Evolutionary conservation across 2,797 vertebrate genomes (phyloP).

Genomic region (Lophura swinhoii): DNA sequence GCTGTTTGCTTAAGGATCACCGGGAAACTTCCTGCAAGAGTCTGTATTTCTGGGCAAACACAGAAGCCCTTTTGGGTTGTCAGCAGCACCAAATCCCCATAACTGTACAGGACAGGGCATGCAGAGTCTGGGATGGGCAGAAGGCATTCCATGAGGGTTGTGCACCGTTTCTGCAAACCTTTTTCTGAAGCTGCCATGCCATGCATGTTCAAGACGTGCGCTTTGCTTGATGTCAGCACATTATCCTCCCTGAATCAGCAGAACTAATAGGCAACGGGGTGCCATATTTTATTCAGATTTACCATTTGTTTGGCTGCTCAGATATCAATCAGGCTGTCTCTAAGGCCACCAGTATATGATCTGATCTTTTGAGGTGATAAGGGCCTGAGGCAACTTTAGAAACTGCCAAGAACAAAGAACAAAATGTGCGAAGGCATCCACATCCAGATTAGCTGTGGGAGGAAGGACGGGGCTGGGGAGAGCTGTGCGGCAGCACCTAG

Average conservation of each 20-base stretch:
- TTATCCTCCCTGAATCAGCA: neutral
- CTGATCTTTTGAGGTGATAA: constrained; percentile 49
- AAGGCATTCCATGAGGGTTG: neutral
- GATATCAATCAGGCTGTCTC: constrained; percentile 27
- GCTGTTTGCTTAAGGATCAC: constrained; percentile 47
- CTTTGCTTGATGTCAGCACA: neutral
- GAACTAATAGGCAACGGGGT: neutral
- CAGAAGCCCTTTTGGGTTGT: neutral
- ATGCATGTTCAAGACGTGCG: rapidly evolving
- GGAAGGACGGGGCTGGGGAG: neutral
- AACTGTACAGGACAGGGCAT: neutral
- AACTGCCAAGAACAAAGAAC: constrained; percentile 58
- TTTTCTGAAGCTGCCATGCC: neutral
- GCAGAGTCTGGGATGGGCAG: neutral
- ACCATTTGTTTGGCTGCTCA: constrained; percentile 35
- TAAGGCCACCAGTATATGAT: constrained; percentile 14
- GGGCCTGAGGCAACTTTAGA: constrained; percentile 1
- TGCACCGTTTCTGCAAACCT: neutral
- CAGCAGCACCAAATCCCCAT: neutral
- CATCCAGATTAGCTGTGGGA: neutral
- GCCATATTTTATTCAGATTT: constrained; percentile 33
- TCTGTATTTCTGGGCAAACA: constrained; percentile 26
- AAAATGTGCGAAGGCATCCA: constrained; percentile 32
- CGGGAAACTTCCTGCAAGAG: neutral
- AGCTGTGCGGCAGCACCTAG: neutral